Base-by-base conservation (phyloP, 2,113 vertebrate species). In the Pseudorectes ferrugineus region DNA sequence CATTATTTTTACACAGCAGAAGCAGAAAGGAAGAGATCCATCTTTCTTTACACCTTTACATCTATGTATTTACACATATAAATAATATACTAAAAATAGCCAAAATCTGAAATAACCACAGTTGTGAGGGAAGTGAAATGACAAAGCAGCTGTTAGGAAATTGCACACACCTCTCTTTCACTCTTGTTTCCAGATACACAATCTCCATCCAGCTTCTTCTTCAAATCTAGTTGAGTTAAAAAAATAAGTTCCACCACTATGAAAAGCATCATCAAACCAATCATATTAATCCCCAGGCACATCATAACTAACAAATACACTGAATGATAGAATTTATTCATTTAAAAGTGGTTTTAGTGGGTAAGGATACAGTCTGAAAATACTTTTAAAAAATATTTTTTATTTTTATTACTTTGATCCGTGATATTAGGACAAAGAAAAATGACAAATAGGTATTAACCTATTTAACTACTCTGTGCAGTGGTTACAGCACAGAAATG, bases 221-320 rank as follows among this genome's bases (percentile, higher is more conserved):
- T 98, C 94, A 99, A 97, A 78, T 99, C 99, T 99, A 96, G 82
- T 71, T 94, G 10, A 86, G 81, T 40, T 72, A 28, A 59, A 97
- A 52, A 80, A 92, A 89, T 18, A 36, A 80, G 36, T 33, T 29
- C 38, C 12, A 85, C 3, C 23, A 28, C 5, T 40, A 43, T 9
- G 31, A n/a, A 22, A 70, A 59, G 26, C 3, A 13, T 7, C 14
- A 49, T 26, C 21, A 21, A 75, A 43, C 5, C 49, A 35, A 38
- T 5, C 2, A 1, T n/a, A 26, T 33, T 68, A 87, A 85, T 14
- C 21, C 42, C 36, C 8, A 14, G 9, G n/a, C 26, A 70, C 10
- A 46, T 14, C 5, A 24, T 3, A 74, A 63, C 25, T 42, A 31
- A 54, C 9, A 71, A 45, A 70, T 24, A 28, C 8, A 51, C 17